phyloP scores from a whole-genome alignment of 2,113 vertebrate species.

The Pachyramphus minor region DNA sequence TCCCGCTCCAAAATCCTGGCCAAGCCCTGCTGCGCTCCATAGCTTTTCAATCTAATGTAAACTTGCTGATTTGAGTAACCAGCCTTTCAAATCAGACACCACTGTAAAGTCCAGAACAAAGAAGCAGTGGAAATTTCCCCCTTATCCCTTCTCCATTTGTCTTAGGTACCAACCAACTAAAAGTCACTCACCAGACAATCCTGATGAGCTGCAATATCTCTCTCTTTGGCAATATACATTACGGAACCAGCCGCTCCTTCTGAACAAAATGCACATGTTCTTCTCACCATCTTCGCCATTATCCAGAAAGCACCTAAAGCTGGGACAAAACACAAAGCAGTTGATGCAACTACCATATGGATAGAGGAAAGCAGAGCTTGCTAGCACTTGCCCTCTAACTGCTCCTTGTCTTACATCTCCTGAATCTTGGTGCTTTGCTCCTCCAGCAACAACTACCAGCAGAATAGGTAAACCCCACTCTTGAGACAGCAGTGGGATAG shows the following conservation, averaged over 20 bases:
- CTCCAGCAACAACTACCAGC: neutral
- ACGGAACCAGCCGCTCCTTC: constrained; percentile 47
- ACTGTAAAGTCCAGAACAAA: neutral
- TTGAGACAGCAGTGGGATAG: neutral
- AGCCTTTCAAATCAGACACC: neutral
- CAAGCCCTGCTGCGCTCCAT: neutral
- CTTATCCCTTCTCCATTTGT: neutral
- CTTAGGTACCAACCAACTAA: neutral
- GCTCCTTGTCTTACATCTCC: neutral
- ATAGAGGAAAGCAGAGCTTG: neutral
- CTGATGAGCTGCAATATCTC: constrained; percentile 72
- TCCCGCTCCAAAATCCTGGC: neutral
- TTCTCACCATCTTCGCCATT: constrained; percentile 73
- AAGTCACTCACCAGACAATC: constrained; percentile 74
- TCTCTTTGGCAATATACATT: constrained; percentile 66
- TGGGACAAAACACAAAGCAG: constrained; percentile 5
- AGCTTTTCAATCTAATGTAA: neutral
- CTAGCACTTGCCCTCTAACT: neutral
- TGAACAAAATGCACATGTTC: constrained; percentile 64
- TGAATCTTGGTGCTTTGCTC: neutral
- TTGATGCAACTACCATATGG: neutral
- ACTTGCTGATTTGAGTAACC: neutral
- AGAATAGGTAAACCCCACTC: neutral
- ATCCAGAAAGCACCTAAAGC: constrained; percentile 22
- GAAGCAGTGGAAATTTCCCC: neutral